These are phyloP conservation scores for Cerastis leucographa DNA, from an alignment of 2,888 invertebrate genomes.

Conservation along the genomic window DNA sequence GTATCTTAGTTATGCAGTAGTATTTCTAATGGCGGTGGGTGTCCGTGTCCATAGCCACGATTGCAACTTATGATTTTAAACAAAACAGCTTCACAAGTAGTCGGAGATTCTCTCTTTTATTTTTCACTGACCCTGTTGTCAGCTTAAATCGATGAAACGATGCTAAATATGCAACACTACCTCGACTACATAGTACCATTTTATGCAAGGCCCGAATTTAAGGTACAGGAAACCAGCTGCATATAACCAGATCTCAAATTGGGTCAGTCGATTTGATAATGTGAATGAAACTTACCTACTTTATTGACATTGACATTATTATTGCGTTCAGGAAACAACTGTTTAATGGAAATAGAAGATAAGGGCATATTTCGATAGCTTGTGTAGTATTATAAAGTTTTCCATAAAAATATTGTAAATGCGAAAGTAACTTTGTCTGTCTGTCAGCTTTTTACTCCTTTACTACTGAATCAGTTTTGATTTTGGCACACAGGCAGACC, in stretches of 20 bases:
- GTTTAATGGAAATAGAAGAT: neutral
- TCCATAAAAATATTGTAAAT: neutral
- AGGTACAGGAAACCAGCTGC: neutral
- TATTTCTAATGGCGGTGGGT: neutral
- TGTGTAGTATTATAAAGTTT: no score
- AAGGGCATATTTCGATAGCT: neutral
- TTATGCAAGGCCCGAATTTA: constrained; percentile 3
- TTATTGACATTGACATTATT: constrained; percentile 21
- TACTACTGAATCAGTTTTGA: neutral
- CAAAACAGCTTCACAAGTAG: neutral
- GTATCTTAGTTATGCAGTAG: no score
- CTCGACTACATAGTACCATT: constrained; percentile 4
- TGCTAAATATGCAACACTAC: constrained; percentile 40
- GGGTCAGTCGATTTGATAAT: constrained; percentile 24
- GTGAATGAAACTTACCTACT: neutral
- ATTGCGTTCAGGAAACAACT: neutral
- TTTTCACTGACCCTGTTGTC: neutral
- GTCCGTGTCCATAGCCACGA: neutral
- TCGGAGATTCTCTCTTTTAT: neutral
- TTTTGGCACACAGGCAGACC: neutral
- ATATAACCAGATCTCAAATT: constrained; percentile 16
- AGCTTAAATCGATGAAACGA: constrained; percentile 25
- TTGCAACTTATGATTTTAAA: neutral
- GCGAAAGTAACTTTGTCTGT: neutral
- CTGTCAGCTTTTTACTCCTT: neutral